phyloP scores from a whole-genome alignment of 2,888 invertebrate species.

The Mamestra brassicae region DNA sequence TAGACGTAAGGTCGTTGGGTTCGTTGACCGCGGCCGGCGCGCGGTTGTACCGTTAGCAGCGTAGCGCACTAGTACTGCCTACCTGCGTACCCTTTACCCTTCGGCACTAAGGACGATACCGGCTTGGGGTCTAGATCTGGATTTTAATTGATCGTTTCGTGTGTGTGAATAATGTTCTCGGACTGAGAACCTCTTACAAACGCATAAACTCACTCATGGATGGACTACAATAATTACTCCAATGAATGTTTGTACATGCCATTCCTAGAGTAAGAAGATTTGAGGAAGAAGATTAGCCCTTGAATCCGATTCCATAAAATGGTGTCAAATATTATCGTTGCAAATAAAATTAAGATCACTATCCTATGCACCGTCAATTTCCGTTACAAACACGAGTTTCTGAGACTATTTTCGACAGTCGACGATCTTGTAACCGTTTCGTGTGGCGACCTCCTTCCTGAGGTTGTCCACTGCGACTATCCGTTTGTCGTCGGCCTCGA shows the following conservation, averaged over 20 bases:
- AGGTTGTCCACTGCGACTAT: conserved; percentile 62
- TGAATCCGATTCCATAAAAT: neutral
- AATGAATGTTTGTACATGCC: neutral
- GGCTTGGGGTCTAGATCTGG: conserved; percentile 41
- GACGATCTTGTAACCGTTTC: conserved; percentile 66
- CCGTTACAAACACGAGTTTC: conserved; percentile 42
- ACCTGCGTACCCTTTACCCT: conserved; percentile 76
- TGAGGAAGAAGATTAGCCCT: conserved; percentile 17
- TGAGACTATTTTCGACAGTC: conserved; percentile 58
- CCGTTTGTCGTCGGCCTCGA: conserved; percentile 61
- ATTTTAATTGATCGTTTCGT: conserved; percentile 22
- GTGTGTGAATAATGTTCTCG: neutral
- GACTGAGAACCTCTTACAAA: neutral
- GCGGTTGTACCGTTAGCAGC: conserved; percentile 84
- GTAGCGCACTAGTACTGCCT: conserved; percentile 74
- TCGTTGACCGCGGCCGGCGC: conserved; percentile 86
- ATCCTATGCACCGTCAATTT: conserved; percentile 31
- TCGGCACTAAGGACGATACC: conserved; percentile 54
- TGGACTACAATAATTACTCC: neutral
- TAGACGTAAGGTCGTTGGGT: conserved; percentile 81
- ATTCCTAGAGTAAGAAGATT: neutral
- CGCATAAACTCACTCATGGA: neutral
- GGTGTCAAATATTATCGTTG: conserved; percentile 26
- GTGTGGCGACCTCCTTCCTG: conserved; percentile 66
- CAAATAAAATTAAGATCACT: conserved; percentile 22